A percentile compares a stretch with the other conserved stretches of the same genome.
Conservation (phyloP, 2,113 vertebrate species). For the Macrotis lagotis region DNA sequence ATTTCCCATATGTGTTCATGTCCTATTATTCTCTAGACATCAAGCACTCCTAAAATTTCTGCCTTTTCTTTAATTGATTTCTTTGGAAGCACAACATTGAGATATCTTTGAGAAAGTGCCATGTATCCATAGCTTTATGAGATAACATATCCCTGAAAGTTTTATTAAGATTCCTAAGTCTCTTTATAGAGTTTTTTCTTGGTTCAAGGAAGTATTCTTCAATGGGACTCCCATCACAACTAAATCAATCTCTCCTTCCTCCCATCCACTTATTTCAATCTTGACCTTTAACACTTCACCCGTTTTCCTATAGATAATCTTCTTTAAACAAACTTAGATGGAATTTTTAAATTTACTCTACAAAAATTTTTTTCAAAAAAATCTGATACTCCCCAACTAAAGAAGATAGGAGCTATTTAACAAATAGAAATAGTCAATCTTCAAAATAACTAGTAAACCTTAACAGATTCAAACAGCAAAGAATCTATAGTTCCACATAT, state of each 20-base stretch:
- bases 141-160: not conserved
- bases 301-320: not conserved
- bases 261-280: not conserved
- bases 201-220: not conserved
- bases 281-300: not conserved
- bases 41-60: not conserved
- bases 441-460: too few relatives aligned
- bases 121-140: not conserved
- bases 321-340: too few relatives aligned
- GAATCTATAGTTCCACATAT: too few relatives aligned
- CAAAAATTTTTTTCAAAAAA: too few relatives aligned
- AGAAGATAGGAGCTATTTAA: too few relatives aligned
- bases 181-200: not conserved
- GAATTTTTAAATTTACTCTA: too few relatives aligned
- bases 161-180: not conserved
- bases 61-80: not conserved
- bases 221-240: too few relatives aligned
- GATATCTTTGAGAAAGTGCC: not conserved
- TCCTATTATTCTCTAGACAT: not conserved
- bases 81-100: not conserved
- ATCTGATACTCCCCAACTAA: too few relatives aligned
- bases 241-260: not conserved
- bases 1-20: not conserved
- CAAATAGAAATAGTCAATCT: too few relatives aligned
- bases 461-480: too few relatives aligned